Evolutionary conservation across 2,888 invertebrate genomes (phyloP), one percentile per base, ranked within the genome.

Genomic region (Archips xylosteana): DNA sequence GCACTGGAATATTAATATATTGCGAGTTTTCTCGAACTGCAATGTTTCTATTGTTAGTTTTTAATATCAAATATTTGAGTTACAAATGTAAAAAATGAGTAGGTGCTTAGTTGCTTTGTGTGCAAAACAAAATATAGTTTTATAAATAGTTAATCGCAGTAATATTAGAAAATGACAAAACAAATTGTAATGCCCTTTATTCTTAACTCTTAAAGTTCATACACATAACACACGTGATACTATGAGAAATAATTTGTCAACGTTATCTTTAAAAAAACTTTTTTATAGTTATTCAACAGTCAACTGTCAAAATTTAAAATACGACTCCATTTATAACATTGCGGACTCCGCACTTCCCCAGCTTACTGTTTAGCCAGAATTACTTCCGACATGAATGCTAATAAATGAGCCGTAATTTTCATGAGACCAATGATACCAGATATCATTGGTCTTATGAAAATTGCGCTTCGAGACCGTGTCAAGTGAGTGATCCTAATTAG

Each of bases 401-500:
- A 72, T 73, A 6, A 62, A 72, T 73, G 10, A 62, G 67, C 4
- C 9, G 9, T 9, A 51, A 34, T 60, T 61, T 47, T 64, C 39
- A 15, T 32, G 49, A 15, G 79, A 83, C 84, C 87, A 87, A 57
- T 88, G 86, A 89, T 89, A 87, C 54, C 54, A 54, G 54, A 54
- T 54, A 54, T 54, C 54, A 54, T 54, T 54, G 54, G 54, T 23
- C 54, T 54, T 54, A 54, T 54, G 54, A 54, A 54, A 54, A 54
- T 54, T 54, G 54, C 54, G n/a, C 87, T 85, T 83, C 80, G 83
- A 84, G 85, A 81, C 82, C 81, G 84, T 84, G 86, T 87, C 87
- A 88, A 87, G 89, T 88, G 89, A 88, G 87, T 85, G 83, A 81
- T 83, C 85, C 89, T 94, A 92, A 94, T 94, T 93, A 94, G 92